phyloP scores from a whole-genome alignment of 2,888 invertebrate species.

The Epicampocera succincta region DNA sequence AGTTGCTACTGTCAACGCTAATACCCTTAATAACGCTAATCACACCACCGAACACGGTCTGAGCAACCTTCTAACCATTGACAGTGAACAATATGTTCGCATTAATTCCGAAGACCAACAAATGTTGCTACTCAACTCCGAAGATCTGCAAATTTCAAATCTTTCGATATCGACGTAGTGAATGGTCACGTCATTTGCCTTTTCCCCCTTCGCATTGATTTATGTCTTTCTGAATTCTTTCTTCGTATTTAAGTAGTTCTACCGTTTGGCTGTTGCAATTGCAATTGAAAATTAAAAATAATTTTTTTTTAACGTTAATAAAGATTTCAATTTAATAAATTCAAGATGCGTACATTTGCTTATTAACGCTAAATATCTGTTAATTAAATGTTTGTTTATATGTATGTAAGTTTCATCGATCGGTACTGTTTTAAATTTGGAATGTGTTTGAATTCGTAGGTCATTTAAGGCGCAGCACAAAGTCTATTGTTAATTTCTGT shows the following conservation, averaged over 20 bases:
- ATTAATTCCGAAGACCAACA: conserved; percentile 83
- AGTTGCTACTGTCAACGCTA: conserved; percentile 12
- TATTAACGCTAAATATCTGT: no score
- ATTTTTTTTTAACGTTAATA: not conserved
- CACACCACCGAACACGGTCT: conserved; percentile 76
- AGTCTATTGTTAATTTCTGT: no score
- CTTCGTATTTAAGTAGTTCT: conserved; percentile 44
- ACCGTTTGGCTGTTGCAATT: no score
- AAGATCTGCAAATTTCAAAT: conserved; percentile 82
- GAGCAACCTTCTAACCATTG: conserved; percentile 81
- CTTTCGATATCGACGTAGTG: conserved; percentile 80
- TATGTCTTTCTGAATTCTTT: conserved; percentile 4
- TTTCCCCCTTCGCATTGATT: not conserved
- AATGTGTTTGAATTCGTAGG: no score
- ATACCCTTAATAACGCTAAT: conserved; percentile 46
- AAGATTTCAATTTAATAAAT: no score
- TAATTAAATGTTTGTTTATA: no score
- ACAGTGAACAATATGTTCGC: conserved; percentile 82
- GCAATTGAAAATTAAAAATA: conserved; percentile 37
- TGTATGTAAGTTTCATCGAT: no score
- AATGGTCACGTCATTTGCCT: not conserved
- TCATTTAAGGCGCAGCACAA: no score
- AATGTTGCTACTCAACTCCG: conserved; percentile 82
- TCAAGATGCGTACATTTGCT: not conserved
- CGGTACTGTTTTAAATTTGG: no score